Evolutionary conservation across 2,797 vertebrate species (phyloP).

Genomic region (Euthynnus affinis): DNA sequence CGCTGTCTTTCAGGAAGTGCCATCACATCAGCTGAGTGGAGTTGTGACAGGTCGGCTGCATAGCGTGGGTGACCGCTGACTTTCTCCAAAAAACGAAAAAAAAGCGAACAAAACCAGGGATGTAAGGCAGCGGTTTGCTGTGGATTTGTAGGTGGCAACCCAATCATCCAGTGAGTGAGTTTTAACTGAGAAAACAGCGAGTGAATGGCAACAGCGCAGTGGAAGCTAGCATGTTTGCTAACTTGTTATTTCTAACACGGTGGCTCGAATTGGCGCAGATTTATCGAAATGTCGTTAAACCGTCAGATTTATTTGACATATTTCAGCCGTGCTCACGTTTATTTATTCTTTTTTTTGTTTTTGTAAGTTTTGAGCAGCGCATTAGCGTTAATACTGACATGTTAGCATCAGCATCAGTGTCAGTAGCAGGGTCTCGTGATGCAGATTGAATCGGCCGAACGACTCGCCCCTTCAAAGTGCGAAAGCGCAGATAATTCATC

Average conservation of each 20-base stretch:
- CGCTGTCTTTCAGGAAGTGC: slow-evolving; percentile 64
- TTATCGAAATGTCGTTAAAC: background rate
- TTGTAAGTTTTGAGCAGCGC: background rate
- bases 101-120: background rate
- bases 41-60: slow-evolving; percentile 31
- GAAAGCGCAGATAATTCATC: background rate
- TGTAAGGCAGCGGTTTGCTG: background rate
- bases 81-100: background rate
- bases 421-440: slow-evolving; percentile 76
- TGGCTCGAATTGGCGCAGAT: background rate
- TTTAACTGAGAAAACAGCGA: background rate
- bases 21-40: slow-evolving; percentile 50
- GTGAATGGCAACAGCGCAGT: background rate
- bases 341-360: no score
- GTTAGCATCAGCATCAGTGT: slow-evolving; percentile 47
- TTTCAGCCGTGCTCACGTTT: fast-evolving
- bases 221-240: slow-evolving; percentile 61
- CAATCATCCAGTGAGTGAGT: slow-evolving; percentile 30
- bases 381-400: background rate
- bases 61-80: background rate
- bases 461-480: background rate
- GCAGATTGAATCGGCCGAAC: slow-evolving; percentile 7
- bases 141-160: background rate
- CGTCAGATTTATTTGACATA: fast-evolving
- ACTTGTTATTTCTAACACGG: background rate